Conservation (phyloP, 1,140 invertebrate species). For the Epicauta chinensis region DNA sequence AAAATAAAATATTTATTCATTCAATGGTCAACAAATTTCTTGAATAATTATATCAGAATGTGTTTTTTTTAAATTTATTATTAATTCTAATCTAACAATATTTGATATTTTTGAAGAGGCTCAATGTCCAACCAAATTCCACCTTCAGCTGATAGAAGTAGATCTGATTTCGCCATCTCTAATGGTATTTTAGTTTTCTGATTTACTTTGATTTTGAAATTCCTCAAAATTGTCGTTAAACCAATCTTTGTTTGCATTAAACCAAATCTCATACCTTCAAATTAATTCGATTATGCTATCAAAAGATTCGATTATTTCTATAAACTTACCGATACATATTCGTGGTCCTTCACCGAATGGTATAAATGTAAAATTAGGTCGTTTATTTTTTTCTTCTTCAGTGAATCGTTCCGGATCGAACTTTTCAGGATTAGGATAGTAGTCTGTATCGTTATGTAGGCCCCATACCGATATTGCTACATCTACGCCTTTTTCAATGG, state of each 20-base stretch:
- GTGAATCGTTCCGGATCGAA: conserved; percentile 65
- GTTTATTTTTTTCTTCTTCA: conserved; percentile 41
- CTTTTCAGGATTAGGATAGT: conserved; percentile 56
- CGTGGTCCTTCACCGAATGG: conserved; percentile 54
- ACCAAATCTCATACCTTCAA: conserved; percentile 48
- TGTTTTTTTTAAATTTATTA: no score
- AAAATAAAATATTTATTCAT: no score
- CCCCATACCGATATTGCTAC: conserved; percentile 53
- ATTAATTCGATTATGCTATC: neutral
- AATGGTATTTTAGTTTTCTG: conserved; percentile 11
- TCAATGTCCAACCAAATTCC: conserved; percentile 3
- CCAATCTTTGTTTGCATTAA: conserved; percentile 45
- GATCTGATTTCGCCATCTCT: neutral
- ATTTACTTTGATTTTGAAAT: conserved; percentile 34
- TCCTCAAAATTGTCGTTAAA: conserved; percentile 39
- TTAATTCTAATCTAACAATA: no score
- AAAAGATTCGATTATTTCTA: neutral
- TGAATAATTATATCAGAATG: no score
- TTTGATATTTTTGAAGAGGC: neutral
- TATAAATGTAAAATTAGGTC: conserved; percentile 42
- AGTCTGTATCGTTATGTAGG: conserved; percentile 53
- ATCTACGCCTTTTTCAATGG: conserved; percentile 50
- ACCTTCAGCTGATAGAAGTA: neutral
- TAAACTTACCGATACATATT: conserved; percentile 47
- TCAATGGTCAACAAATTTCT: no score